phyloP scores from a whole-genome alignment of 2,797 vertebrate species.

The Rallus crepitans region DNA sequence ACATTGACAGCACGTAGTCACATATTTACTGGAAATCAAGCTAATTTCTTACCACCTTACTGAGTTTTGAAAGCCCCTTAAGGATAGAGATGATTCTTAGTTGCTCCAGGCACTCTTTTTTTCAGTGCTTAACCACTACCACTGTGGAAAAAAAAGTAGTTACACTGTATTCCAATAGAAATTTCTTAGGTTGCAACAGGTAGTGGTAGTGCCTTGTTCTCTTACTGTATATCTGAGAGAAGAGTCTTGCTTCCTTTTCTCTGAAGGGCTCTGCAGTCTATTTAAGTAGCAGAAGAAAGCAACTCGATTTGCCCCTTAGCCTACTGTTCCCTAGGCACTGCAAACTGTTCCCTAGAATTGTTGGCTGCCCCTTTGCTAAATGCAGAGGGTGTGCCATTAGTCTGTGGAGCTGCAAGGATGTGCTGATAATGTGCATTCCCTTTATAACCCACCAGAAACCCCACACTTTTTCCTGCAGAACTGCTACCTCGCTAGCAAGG shows the following conservation, averaged over 20 bases:
- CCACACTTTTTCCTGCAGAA: not conserved
- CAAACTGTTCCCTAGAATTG: not conserved
- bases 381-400: no score
- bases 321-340: not conserved
- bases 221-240: not conserved
- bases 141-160: not conserved
- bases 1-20: not conserved
- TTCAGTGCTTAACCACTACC: rapidly evolving
- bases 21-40: not conserved
- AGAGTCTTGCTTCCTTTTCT: not conserved
- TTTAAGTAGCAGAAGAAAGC: not conserved
- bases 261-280: not conserved
- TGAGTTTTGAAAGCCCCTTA: not conserved
- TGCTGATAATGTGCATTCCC: rapidly evolving
- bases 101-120: not conserved
- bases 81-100: not conserved
- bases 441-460: not conserved
- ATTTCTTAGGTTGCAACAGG: not conserved
- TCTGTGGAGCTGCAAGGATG: not conserved
- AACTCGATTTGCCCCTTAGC: not conserved
- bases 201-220: not conserved
- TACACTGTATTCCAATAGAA: not conserved
- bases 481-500: not conserved
- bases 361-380: not conserved
- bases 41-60: not conserved